A percentile compares a stretch with the other conserved stretches of the same genome.
Conservation (phyloP, 2,113 vertebrate genomes). For the Anolis carolinensis region DNA sequence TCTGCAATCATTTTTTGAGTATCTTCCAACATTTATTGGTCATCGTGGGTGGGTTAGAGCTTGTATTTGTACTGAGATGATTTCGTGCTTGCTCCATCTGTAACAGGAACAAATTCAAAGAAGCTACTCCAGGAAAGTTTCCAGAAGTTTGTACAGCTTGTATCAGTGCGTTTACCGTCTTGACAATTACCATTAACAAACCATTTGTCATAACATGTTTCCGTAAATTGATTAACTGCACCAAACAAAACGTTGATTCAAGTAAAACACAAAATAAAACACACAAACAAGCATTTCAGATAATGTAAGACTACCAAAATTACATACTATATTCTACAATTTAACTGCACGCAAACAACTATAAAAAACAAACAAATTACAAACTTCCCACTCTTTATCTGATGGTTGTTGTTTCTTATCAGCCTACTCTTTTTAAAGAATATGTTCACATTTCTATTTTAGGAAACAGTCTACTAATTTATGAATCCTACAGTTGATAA, state of each 20-base stretch:
- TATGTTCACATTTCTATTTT: no score
- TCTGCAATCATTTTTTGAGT: slow-evolving; percentile 73
- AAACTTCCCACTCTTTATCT: no score
- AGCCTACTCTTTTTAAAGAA: no score
- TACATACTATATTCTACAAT: no score
- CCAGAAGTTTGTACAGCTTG: slow-evolving; percentile 48
- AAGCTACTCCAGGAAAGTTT: slow-evolving; percentile 64
- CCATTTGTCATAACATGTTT: not conserved
- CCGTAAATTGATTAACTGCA: not conserved
- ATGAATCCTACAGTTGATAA: no score
- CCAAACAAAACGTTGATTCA: not conserved
- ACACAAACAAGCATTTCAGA: no score
- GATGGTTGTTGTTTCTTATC: no score
- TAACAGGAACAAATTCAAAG: slow-evolving; percentile 60
- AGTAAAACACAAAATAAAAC: no score
- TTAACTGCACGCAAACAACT: no score
- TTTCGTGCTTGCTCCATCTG: slow-evolving; percentile 48
- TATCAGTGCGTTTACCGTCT: slow-evolving; percentile 37
- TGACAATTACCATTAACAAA: slow-evolving; percentile 36
- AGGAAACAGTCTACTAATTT: no score
- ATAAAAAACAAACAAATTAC: no score
- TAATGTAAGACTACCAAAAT: no score
- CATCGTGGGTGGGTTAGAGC: slow-evolving; percentile 73
- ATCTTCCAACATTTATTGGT: slow-evolving; percentile 67
- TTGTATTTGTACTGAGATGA: slow-evolving; percentile 49